These are phyloP conservation scores for Cacatua alba DNA, from an alignment of 2,113 vertebrate genomes.

Conservation along the genomic window DNA sequence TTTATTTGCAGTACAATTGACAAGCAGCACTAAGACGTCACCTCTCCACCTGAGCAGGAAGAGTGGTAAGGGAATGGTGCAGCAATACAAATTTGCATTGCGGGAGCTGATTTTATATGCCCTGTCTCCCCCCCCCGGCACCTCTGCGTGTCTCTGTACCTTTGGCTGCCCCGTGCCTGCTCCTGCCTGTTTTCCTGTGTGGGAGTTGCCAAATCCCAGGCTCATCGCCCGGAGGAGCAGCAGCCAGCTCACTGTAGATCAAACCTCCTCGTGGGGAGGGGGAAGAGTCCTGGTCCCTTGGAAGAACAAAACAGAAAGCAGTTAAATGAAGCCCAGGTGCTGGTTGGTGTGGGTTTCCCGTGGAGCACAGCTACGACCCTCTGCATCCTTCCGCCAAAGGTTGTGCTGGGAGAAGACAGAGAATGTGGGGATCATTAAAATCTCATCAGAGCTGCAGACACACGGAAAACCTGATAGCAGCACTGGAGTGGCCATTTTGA, in stretches of 20 bases:
- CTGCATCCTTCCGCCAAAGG: background rate
- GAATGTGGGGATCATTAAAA: background rate
- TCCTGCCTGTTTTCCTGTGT: background rate
- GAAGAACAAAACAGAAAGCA: background rate
- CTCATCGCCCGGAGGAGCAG: background rate
- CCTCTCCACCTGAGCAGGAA: background rate
- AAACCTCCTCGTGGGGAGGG: background rate
- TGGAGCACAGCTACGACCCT: background rate
- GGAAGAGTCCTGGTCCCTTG: background rate
- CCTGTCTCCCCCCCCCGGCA: background rate
- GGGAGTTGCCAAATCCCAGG: background rate
- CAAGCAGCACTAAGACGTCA: fast-evolving
- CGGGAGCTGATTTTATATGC: background rate
- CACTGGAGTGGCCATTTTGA: background rate
- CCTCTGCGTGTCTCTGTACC: background rate
- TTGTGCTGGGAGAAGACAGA: background rate
- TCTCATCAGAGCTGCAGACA: background rate
- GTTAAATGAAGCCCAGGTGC: background rate
- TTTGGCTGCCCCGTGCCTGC: background rate
- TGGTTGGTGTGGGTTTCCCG: background rate
- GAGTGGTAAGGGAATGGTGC: background rate
- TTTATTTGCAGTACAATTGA: background rate
- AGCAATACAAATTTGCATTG: background rate
- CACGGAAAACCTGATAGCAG: background rate
- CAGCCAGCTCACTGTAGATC: background rate